Evolutionary conservation across 2,888 invertebrate genomes (phyloP), one percentile per base, ranked within the genome.

Genomic region (Campaea margaritaria): DNA sequence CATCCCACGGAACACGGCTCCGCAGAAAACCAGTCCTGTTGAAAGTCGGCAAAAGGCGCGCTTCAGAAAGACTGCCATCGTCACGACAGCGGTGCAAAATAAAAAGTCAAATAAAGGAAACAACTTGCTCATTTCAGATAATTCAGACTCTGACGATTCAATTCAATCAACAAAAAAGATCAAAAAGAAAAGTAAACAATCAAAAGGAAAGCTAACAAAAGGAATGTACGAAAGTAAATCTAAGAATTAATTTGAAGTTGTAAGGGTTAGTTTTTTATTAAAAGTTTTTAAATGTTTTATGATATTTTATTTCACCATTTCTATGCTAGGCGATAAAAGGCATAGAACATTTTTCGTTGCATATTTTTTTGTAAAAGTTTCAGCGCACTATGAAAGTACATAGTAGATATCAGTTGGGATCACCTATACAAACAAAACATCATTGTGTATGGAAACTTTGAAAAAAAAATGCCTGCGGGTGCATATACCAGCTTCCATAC

Each of bases 31-130:
- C 1, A 81, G 67, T 36, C 73, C 73, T 47, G 62, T 59, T 61
- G 89, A 83, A 64, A 81, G 60, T 44, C 82, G 79, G 65, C 82
- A 83, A 65, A 91, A 89, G 67, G 82, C 81, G 58, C 93, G 93
- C 63, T 95, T 95, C 72, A 93, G 93, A 72, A 94, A 94, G 68
- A 87, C 93, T 59, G 94, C 94, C 15, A 86, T 94, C 63, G 93
- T 95, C 0, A 93, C 94, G 28, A 93, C 94, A 11, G 94, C 94
- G 1, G 78, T 92, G 31, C 93, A 93, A 74, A 83, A 76, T 28
- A 91, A 87, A 64, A 93, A 91, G 72, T 68, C 73, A 50, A 83
- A 67, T 62, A 73, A 65, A 50, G 73, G 74, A 38, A 80, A 64
- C 61, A 58, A 50, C 36, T 15, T 49, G 15, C 69, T 81, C 28